A percentile compares a stretch with the other conserved stretches of the same genome.
Evolutionary conservation across 2,113 vertebrate genomes (phyloP).

Genomic region (Oryctolagus cuniculus): DNA sequence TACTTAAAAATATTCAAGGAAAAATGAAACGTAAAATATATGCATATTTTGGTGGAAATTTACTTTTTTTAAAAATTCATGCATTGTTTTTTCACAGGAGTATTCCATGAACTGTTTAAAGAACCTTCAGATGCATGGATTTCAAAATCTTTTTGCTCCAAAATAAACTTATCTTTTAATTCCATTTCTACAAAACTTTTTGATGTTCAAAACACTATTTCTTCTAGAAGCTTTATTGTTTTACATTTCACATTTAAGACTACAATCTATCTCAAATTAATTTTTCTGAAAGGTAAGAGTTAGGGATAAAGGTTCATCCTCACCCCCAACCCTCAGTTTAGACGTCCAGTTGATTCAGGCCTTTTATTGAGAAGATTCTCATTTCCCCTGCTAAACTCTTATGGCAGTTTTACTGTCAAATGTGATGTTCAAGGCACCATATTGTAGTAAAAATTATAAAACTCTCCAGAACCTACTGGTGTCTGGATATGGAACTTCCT

Average conservation of each 20-base stretch:
- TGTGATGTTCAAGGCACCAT: not conserved
- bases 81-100: too few species aligned
- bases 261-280: not conserved
- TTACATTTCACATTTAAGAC: not conserved
- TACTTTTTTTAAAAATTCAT: too few species aligned
- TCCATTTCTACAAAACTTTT: too few species aligned
- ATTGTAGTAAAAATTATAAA: not conserved
- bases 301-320: not conserved
- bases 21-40: too few species aligned
- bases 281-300: constrained; percentile 1
- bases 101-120: too few species aligned
- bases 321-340: too few species aligned
- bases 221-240: not conserved
- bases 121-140: too few species aligned
- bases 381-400: not conserved
- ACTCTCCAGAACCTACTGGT: not conserved
- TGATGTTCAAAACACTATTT: not conserved
- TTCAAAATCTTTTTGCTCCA: too few species aligned
- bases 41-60: too few species aligned
- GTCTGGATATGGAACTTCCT: not conserved
- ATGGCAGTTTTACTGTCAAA: not conserved
- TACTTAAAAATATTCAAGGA: too few species aligned
- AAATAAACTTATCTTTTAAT: too few species aligned
- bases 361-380: constrained; percentile 34
- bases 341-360: not conserved